A percentile compares a stretch with the other conserved stretches of the same genome.
phyloP scores from a whole-genome alignment of 1,140 invertebrate genomes.

The Oncopodura yosiiana region DNA sequence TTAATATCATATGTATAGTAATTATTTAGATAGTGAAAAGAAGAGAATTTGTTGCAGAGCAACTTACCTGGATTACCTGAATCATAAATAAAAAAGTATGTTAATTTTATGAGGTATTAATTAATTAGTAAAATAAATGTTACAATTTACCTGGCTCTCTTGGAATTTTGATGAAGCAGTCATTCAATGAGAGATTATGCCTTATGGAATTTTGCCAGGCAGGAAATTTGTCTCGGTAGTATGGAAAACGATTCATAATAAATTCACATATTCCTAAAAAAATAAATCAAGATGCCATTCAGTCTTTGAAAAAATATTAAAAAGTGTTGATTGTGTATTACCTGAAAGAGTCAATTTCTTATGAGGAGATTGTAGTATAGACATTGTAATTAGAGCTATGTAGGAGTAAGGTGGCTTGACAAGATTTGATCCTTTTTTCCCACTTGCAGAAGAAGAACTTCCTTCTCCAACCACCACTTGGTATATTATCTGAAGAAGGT shows the following conservation, averaged over 20 bases:
- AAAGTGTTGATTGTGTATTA: too few species aligned
- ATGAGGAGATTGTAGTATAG: constrained; percentile 91
- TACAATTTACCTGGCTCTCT: constrained; percentile 92
- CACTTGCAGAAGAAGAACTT: constrained; percentile 3
- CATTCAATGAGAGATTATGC: constrained; percentile 94
- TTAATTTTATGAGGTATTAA: too few species aligned
- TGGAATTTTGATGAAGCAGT: constrained; percentile 98
- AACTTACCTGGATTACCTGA: constrained; percentile 83
- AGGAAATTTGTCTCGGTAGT: constrained; percentile 89
- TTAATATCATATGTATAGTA: background rate
- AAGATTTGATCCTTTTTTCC: constrained; percentile 41
- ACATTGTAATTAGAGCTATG: constrained; percentile 96
- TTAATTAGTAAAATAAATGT: too few species aligned
- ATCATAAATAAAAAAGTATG: too few species aligned
- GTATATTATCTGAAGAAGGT: background rate
- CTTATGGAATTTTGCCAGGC: constrained; percentile 95
- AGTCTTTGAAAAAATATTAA: too few species aligned
- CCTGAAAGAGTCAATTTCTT: constrained; percentile 93
- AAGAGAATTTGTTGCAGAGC: too few species aligned
- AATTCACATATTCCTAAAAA: constrained; percentile 99
- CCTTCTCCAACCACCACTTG: background rate
- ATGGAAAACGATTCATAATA: constrained; percentile 95
- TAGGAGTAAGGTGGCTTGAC: constrained; percentile 97
- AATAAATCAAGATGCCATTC: too few species aligned
- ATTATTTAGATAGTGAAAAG: background rate